Evolutionary conservation across 2,797 vertebrate species (phyloP), one percentile per base, ranked within the genome.

Genomic region (Typhlichthys eigenmanni): DNA sequence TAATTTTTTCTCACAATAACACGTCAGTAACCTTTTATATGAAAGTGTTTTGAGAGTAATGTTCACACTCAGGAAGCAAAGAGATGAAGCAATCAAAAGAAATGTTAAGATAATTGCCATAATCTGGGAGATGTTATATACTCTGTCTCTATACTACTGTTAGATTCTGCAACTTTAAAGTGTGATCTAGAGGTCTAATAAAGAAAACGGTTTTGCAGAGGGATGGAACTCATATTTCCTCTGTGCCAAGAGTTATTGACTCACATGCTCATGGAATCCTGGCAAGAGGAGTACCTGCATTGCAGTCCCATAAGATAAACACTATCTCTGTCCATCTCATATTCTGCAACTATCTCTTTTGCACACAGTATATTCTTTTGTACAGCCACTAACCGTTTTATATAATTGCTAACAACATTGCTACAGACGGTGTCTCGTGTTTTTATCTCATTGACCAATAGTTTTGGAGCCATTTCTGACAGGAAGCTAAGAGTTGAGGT

Each of bases 401-500:
- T 2, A 24, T 2, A 13, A 24, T 68, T 46, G 2, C 10, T 32
- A 3, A 65, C 56, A 58, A 55, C 29, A 55, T n/a, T n/a, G 38
- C 19, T 43, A 61, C 67, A 34, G 45, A 65, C 71, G 71, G 62
- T 60, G 52, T 63, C 53, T n/a, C 63, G 13, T 60, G 53, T 73
- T 83, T 72, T 77, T 84, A 68, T 77, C 61, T 71, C 67, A 64
- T 46, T 63, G 70, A 72, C 76, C 82, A 68, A 59, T 71, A 62
- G 82, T 80, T 89, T 77, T 72, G 66, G 79, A 72, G 64, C 48
- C 49, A 73, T 87, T 88, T 84, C 89, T 88, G 76, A 83, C 87
- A 93, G 92, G 91, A 93, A 92, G 80, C 80, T 61, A 75, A 81
- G 76, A 92, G 80, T 79, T 61, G 76, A 81, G 76, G 77, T 83